These are phyloP conservation scores for Bothrops jararaca DNA, from an alignment of 2,113 vertebrate species.

Conservation along the genomic window DNA sequence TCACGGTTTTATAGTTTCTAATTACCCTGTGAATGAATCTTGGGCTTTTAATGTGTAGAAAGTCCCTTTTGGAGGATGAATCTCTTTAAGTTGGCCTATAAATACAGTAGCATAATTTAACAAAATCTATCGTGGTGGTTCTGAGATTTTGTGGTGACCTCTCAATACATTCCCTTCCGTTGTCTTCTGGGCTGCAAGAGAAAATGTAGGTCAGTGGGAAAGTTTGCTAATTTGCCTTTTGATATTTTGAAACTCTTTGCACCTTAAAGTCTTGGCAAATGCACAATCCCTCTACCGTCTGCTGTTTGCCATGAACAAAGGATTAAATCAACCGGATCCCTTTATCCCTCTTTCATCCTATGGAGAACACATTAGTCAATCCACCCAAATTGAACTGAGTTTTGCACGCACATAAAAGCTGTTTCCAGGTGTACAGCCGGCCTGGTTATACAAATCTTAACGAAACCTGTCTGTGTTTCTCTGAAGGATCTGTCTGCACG, in stretches of 20 bases:
- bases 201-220: background rate
- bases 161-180: background rate
- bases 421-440: no score
- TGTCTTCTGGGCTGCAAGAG: background rate
- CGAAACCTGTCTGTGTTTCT: no score
- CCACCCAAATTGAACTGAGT: no score
- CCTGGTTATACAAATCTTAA: no score
- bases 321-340: no score
- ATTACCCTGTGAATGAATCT: background rate
- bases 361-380: no score
- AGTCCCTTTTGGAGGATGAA: background rate
- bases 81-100: background rate
- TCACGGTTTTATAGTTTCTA: background rate
- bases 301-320: no score
- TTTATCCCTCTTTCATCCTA: no score
- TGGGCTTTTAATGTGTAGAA: background rate
- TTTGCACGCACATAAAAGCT: no score
- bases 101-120: background rate
- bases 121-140: background rate
- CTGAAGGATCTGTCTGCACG: no score
- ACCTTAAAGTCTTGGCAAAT: background rate
- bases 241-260: no score
- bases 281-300: background rate
- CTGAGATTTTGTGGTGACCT: background rate
- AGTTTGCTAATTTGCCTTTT: no score